Conservation (phyloP, 2,888 invertebrate species). For the Syrphus vitripennis region DNA sequence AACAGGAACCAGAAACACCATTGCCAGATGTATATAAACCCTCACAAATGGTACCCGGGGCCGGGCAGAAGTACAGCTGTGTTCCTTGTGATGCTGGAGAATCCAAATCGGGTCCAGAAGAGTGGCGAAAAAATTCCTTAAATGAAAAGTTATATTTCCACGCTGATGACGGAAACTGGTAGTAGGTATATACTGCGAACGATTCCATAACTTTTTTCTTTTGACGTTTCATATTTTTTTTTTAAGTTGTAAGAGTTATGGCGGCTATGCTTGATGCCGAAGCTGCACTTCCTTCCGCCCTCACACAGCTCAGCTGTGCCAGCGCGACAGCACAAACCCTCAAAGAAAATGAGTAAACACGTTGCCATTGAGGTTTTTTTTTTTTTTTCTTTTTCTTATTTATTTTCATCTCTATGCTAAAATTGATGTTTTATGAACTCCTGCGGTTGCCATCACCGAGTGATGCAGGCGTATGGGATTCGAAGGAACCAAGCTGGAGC, state of each 20-base stretch:
- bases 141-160: constrained; percentile 66
- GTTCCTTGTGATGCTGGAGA: background rate
- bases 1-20: constrained; percentile 4
- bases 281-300: background rate
- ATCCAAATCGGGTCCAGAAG: background rate
- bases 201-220: constrained; percentile 47
- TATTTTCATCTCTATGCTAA: constrained; percentile 34
- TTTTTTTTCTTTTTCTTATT: constrained; percentile 45
- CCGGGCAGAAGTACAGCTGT: background rate
- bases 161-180: constrained; percentile 46
- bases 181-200: constrained; percentile 1
- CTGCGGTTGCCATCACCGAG: background rate
- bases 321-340: background rate
- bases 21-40: constrained; percentile 33
- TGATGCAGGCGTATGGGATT: background rate
- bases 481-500: background rate
- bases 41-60: background rate
- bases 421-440: constrained; percentile 68
- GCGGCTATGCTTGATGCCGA: constrained; percentile 3
- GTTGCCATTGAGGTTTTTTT: constrained; percentile 31
- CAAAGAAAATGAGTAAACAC: constrained; percentile 45
- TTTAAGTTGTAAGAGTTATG: constrained; percentile 8
- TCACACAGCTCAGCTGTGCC: background rate
- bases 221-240: background rate
- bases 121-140: constrained; percentile 13